Percentiles rank a stretch among this genome's conserved stretches.
These are phyloP conservation scores for Amblyopsis rosae DNA, from an alignment of 2,113 vertebrate species.

Conservation along the genomic window DNA sequence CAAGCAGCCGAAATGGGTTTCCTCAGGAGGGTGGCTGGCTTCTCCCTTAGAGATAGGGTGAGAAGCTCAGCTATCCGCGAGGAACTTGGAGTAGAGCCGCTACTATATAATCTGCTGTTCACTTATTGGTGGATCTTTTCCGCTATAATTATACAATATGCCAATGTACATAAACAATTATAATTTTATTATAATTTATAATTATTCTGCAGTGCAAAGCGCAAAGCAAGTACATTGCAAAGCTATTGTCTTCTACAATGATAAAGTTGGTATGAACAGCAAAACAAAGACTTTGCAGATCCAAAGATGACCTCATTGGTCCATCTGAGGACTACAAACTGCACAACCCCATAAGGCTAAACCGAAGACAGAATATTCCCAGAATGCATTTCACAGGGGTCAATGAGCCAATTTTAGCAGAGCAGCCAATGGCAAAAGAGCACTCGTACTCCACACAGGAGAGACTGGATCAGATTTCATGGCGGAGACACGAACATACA, in stretches of 20 bases:
- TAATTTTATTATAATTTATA: no score
- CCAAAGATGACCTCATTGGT: constrained; percentile 50
- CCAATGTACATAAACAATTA: no score
- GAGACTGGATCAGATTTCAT: constrained; percentile 55
- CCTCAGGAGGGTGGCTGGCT: no score
- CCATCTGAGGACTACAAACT: constrained; percentile 36
- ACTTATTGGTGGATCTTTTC: no score
- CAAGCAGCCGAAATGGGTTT: no score
- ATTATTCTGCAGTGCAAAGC: no score
- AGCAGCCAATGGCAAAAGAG: constrained; percentile 56
- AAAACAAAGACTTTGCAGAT: constrained; percentile 7
- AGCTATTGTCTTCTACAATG: not conserved
- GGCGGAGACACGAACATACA: constrained; percentile 33
- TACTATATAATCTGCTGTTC: not conserved
- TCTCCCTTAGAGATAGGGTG: no score
- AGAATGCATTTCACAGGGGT: constrained; percentile 79
- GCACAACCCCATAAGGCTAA: constrained; percentile 69
- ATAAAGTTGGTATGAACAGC: not conserved
- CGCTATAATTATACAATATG: no score
- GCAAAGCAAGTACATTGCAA: no score
- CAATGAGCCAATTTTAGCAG: constrained; percentile 76
- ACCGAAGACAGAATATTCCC: constrained; percentile 71
- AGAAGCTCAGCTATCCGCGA: no score
- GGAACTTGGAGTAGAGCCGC: no score
- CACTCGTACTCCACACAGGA: constrained; percentile 57